Evolutionary conservation across 2,113 vertebrate genomes (phyloP).

Genomic region (Melanostigma gelatinosum): DNA sequence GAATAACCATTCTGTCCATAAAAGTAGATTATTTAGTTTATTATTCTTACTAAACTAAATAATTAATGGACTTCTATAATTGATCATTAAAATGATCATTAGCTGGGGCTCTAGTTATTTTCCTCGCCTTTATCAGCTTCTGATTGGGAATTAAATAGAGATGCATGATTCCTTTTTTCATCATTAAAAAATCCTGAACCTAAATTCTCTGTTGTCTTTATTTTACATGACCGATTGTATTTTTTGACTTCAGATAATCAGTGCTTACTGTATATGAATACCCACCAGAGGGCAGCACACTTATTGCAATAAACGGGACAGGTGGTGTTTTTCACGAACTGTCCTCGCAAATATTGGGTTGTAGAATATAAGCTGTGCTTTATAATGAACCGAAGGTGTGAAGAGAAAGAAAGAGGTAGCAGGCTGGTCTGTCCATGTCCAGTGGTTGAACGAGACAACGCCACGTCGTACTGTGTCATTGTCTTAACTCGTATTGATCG

Average conservation of each 20-base stretch:
- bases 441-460: neutral
- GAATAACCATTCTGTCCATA: neutral
- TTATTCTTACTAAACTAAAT: neutral
- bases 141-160: neutral
- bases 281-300: slow-evolving; percentile 66
- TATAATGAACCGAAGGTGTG: neutral
- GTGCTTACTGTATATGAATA: neutral
- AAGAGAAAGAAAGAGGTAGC: neutral
- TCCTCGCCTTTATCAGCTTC: neutral
- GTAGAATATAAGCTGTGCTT: neutral
- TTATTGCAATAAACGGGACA: neutral
- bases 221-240: neutral
- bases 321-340: neutral
- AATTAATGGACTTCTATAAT: too few relatives aligned
- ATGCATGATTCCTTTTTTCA: neutral
- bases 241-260: neutral
- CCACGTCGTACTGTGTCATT: neutral
- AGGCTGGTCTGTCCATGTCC: neutral
- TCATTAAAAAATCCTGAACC: neutral
- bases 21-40: neutral
- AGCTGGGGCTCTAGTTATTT: neutral
- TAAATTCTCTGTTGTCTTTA: neutral
- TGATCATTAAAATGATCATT: neutral
- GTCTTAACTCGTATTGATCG: slow-evolving; percentile 37
- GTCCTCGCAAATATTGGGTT: neutral